phyloP scores from a whole-genome alignment of 2,797 vertebrate genomes.

The Mionectes olivaceus region DNA sequence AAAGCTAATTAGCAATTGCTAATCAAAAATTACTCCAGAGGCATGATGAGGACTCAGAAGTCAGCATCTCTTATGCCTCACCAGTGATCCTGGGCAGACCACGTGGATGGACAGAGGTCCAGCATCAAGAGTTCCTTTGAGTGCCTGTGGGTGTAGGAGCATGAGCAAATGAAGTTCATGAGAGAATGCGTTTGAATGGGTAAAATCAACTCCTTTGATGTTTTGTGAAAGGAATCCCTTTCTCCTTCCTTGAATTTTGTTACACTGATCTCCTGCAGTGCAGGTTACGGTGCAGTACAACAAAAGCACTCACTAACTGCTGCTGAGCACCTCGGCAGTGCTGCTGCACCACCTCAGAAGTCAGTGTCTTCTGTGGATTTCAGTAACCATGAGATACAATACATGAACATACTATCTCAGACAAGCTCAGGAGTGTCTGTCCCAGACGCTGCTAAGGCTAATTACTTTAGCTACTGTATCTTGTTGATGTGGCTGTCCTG shows the following conservation, averaged over 20 bases:
- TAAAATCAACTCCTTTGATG: not conserved
- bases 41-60: not conserved
- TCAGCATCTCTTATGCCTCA: not conserved
- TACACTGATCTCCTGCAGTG: not conserved
- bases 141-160: not conserved
- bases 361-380: not conserved
- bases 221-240: not conserved
- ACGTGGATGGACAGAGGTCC: not conserved
- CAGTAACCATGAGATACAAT: not conserved
- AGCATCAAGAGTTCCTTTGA: not conserved
- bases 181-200: not conserved
- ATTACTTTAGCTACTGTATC: conserved; percentile 1
- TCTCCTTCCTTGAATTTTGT: not conserved
- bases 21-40: not conserved
- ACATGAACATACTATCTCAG: not conserved
- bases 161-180: not conserved
- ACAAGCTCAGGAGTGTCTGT: not conserved
- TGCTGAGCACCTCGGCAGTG: not conserved
- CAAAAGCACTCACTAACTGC: not conserved
- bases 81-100: not conserved
- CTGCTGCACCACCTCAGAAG: not conserved
- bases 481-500: not conserved
- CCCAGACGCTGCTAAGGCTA: not conserved
- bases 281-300: not conserved
- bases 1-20: not conserved